phyloP scores from a whole-genome alignment of 2,797 vertebrate genomes.

The Martes flavigula region DNA sequence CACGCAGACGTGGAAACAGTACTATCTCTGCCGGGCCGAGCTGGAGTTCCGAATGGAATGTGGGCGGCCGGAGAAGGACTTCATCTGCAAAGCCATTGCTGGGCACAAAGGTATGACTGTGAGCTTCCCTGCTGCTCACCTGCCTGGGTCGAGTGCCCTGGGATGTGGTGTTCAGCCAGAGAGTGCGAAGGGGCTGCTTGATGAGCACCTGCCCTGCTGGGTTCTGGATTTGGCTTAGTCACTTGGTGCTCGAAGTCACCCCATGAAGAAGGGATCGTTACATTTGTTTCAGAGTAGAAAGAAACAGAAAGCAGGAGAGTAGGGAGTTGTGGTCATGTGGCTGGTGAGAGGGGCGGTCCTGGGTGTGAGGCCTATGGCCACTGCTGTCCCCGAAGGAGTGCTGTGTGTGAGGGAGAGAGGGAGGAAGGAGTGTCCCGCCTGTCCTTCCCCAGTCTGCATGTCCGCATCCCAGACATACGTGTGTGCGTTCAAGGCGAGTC shows the following conservation, averaged over 20 bases:
- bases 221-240: background rate
- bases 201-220: background rate
- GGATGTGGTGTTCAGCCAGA: background rate
- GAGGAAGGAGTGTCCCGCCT: background rate
- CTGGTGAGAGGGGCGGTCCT: background rate
- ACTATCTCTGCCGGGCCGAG: constrained; percentile 85
- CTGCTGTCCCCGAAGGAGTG: rapidly evolving
- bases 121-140: background rate
- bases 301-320: background rate
- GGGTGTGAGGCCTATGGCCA: background rate
- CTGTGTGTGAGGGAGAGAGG: background rate
- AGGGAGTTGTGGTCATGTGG: background rate
- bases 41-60: constrained; percentile 86
- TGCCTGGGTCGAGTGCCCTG: no score
- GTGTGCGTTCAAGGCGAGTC: background rate
- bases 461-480: background rate
- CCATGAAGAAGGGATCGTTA: background rate
- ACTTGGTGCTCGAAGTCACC: background rate
- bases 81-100: constrained; percentile 86
- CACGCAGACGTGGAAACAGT: constrained; percentile 86
- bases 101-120: constrained; percentile 84
- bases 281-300: background rate
- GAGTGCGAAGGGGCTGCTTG: background rate
- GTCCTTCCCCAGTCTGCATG: background rate
- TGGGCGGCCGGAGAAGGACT: constrained; percentile 85